Conservation (phyloP, 2,888 invertebrate genomes). For the Drosophila differens region DNA sequence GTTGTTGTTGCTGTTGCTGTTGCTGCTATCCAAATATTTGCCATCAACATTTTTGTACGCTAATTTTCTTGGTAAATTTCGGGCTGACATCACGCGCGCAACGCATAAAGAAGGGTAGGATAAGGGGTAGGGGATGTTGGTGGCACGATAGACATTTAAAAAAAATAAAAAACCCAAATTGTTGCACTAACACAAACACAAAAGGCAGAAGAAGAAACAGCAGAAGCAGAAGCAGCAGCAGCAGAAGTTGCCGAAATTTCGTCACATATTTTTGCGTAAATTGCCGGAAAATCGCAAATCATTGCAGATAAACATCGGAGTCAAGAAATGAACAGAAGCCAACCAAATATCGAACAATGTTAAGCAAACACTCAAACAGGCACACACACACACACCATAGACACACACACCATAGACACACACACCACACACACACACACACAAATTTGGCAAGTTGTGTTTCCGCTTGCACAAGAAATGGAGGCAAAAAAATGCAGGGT, state of each 20-base stretch:
- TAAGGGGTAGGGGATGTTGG: neutral
- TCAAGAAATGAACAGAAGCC: constrained; percentile 74
- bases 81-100: constrained; percentile 76
- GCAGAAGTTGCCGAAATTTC: constrained; percentile 63
- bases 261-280: constrained; percentile 83
- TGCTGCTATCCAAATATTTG: constrained; percentile 69
- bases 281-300: constrained; percentile 83
- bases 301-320: constrained; percentile 81
- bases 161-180: constrained; percentile 61
- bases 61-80: constrained; percentile 75
- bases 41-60: constrained; percentile 81
- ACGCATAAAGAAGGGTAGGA: constrained; percentile 63
- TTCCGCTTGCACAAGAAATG: constrained; percentile 71
- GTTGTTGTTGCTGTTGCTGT: constrained; percentile 19
- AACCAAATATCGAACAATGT: constrained; percentile 81
- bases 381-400: constrained; percentile 21
- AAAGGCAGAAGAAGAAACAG: neutral
- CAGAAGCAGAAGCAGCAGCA: neutral
- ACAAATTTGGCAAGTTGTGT: constrained; percentile 60
- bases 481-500: constrained; percentile 51
- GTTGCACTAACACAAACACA: constrained; percentile 58
- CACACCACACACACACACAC: constrained; percentile 27
- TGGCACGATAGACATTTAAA: constrained; percentile 61
- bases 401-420: constrained; percentile 28
- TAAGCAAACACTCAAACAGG: constrained; percentile 64